These are phyloP conservation scores for Leiothrix lutea DNA, from an alignment of 2,113 vertebrate species.

Conservation along the genomic window DNA sequence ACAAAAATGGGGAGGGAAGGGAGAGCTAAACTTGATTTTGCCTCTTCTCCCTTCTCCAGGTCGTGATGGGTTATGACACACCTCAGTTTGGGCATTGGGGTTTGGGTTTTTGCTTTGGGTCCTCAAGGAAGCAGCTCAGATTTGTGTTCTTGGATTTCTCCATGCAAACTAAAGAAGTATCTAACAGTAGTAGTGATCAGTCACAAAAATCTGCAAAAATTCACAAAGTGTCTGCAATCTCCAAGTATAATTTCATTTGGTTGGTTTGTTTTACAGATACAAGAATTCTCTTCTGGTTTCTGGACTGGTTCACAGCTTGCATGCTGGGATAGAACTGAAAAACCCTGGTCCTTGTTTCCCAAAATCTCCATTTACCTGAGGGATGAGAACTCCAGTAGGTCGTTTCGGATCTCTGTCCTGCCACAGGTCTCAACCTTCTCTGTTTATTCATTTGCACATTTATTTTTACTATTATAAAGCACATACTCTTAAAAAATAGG, in stretches of 20 bases:
- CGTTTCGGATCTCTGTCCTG: slow-evolving; percentile 90
- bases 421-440: slow-evolving; percentile 81
- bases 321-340: slow-evolving; percentile 88
- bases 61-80: neutral
- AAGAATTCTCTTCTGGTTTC: slow-evolving; percentile 90
- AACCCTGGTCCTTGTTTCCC: slow-evolving; percentile 90
- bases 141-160: neutral
- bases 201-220: neutral
- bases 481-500: neutral
- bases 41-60: neutral
- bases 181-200: rapidly evolving
- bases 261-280: slow-evolving; percentile 76
- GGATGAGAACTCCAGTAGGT: slow-evolving; percentile 87
- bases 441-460: neutral
- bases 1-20: neutral
- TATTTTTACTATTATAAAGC: neutral
- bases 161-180: neutral
- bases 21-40: neutral
- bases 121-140: neutral
- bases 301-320: slow-evolving; percentile 92
- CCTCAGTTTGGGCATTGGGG: rapidly evolving
- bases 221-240: neutral
- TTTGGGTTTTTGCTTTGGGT: neutral
- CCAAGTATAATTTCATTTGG: neutral
- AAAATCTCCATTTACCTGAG: slow-evolving; percentile 94